Conservation (phyloP, 2,113 vertebrate species). For the Mesembrinibis cayennensis region DNA sequence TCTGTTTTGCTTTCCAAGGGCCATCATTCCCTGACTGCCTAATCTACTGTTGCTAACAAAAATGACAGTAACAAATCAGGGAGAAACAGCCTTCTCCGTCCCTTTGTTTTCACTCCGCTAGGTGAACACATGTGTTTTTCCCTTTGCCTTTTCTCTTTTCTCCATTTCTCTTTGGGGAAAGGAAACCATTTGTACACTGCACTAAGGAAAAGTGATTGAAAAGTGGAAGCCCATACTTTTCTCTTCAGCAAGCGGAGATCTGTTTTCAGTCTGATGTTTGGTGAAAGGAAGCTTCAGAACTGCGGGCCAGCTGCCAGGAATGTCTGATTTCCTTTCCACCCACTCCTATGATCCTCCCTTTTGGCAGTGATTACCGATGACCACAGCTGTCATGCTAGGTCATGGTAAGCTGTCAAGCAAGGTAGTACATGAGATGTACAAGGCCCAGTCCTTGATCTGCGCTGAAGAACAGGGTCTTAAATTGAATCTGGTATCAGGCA, state of each 20-base stretch:
- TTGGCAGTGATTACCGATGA: slow-evolving; percentile 50
- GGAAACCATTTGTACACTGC: background rate
- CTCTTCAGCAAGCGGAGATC: slow-evolving; percentile 24
- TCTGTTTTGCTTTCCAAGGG: slow-evolving; percentile 45
- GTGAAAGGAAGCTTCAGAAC: slow-evolving; percentile 59
- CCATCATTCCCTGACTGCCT: background rate
- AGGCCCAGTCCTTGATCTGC: slow-evolving; percentile 28
- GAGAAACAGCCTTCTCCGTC: background rate
- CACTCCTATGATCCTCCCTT: slow-evolving; percentile 63
- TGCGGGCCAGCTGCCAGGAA: slow-evolving; percentile 59
- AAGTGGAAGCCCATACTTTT: slow-evolving; percentile 43
- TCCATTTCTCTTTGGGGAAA: background rate
- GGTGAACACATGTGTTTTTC: background rate
- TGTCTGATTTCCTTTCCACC: slow-evolving; percentile 66
- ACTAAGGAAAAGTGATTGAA: slow-evolving; percentile 24
- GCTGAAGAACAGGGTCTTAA: slow-evolving; percentile 11
- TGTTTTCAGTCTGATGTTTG: slow-evolving; percentile 55
- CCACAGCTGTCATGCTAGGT: slow-evolving; percentile 71
- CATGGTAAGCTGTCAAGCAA: slow-evolving; percentile 67
- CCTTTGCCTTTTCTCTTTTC: background rate
- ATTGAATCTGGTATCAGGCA: background rate
- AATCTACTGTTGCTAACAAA: slow-evolving; percentile 20
- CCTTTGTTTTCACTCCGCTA: background rate
- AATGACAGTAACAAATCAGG: background rate
- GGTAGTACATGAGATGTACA: slow-evolving; percentile 30